Conservation (phyloP, 2,113 vertebrate species). For the Oryzias celebensis region DNA sequence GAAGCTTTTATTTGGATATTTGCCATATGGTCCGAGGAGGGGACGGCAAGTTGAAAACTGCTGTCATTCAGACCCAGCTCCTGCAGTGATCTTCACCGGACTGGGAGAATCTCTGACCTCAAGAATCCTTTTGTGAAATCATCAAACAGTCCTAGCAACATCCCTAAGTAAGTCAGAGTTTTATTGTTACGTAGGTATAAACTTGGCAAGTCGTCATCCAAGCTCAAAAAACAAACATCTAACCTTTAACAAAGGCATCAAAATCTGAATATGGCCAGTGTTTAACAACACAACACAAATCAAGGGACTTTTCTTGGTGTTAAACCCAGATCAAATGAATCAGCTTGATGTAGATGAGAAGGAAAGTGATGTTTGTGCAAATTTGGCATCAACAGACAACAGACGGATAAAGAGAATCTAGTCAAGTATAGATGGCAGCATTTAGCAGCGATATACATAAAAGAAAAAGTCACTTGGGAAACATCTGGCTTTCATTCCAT, state of each 20-base stretch:
- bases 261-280: neutral
- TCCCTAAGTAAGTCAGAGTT: too few species aligned
- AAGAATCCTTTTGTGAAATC: too few species aligned
- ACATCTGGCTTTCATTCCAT: conserved; percentile 39
- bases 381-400: conserved; percentile 4
- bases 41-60: too few species aligned
- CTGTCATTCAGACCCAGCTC: too few species aligned
- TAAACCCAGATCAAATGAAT: conserved; percentile 24
- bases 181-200: too few species aligned
- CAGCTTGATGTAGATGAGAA: conserved; percentile 1
- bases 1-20: too few species aligned
- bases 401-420: conserved; percentile 9
- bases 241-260: conserved; percentile 10
- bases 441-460: conserved; percentile 23
- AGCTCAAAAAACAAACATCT: conserved; percentile 1
- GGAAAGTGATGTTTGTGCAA: conserved; percentile 4
- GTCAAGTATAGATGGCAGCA: conserved; percentile 14
- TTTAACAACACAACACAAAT: neutral
- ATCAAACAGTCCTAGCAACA: too few species aligned
- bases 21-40: too few species aligned
- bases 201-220: too few species aligned
- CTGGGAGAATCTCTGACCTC: too few species aligned
- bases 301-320: neutral
- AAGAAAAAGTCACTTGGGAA: conserved; percentile 4
- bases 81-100: too few species aligned